phyloP scores from a whole-genome alignment of 2,797 vertebrate species.

The Crenuchus spilurus region DNA sequence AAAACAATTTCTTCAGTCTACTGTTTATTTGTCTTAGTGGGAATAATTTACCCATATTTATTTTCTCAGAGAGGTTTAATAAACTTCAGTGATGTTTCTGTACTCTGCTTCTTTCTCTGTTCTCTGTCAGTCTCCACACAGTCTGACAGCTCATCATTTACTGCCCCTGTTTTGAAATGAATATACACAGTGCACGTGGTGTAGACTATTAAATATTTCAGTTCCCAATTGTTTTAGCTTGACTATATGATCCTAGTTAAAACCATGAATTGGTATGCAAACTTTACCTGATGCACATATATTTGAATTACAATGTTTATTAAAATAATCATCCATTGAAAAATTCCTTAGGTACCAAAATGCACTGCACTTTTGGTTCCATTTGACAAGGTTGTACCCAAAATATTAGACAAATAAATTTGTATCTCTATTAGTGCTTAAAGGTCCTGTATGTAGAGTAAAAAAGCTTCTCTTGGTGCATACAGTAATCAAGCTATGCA shows the following conservation, averaged over 20 bases:
- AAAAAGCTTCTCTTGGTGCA: background rate
- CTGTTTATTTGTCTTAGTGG: constrained; percentile 33
- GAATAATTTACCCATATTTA: constrained; percentile 22
- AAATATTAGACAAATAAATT: no score
- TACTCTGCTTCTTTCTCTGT: background rate
- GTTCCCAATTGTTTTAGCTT: no score
- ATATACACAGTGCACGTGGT: no score
- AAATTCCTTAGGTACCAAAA: no score
- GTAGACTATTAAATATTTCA: no score
- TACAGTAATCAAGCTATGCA: constrained; percentile 15
- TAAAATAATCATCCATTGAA: no score
- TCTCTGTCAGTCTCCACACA: background rate
- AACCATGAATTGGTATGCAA: no score
- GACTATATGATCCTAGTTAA: no score
- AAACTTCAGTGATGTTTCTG: background rate
- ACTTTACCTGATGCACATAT: no score
- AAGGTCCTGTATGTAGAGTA: background rate
- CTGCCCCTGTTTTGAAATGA: background rate
- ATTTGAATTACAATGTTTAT: no score
- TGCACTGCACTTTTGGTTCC: no score
- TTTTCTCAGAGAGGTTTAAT: constrained; percentile 20
- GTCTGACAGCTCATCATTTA: background rate
- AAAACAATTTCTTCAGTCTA: constrained; percentile 5
- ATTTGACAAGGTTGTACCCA: no score
- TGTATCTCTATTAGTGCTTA: background rate